phyloP scores from a whole-genome alignment of 2,113 vertebrate species.

The Mormyrus iriodes region DNA sequence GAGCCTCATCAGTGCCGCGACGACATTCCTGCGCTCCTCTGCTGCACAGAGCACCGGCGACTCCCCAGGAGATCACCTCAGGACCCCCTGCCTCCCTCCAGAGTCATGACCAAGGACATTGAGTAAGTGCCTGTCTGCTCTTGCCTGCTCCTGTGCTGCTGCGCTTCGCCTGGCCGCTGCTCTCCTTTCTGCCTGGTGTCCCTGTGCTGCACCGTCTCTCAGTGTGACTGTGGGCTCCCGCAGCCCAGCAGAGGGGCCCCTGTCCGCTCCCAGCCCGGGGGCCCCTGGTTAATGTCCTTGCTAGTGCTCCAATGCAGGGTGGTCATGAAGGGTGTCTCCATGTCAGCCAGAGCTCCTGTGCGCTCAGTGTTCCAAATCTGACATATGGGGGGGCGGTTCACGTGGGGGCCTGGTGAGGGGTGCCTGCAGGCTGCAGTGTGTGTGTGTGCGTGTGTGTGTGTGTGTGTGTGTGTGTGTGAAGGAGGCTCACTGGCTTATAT shows the following conservation, averaged over 20 bases:
- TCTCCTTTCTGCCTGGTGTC: not conserved
- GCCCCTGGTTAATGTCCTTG: not conserved
- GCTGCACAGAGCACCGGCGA: constrained; percentile 19
- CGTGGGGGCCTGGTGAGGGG: not conserved
- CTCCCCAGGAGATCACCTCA: constrained; percentile 45
- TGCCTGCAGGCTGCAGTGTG: not conserved
- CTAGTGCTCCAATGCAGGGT: not conserved
- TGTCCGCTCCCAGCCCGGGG: not conserved
- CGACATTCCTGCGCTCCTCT: constrained; percentile 31
- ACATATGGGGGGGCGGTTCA: not conserved
- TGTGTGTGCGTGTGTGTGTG: not conserved
- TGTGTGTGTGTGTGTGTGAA: not conserved
- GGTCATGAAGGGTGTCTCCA: not conserved
- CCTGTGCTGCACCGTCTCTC: not conserved
- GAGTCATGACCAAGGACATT: constrained; percentile 72
- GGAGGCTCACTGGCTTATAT: not conserved
- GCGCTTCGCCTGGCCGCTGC: not conserved
- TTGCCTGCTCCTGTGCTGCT: not conserved
- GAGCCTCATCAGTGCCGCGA: constrained; percentile 45
- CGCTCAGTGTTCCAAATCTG: not conserved
- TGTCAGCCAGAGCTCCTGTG: not conserved
- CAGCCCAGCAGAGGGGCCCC: not conserved
- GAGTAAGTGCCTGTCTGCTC: constrained; percentile 54
- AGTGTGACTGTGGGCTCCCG: not conserved
- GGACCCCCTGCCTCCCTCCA: constrained; percentile 33